These are phyloP conservation scores for Bryconaethiops microstoma DNA, from an alignment of 2,797 vertebrate genomes.

Conservation along the genomic window DNA sequence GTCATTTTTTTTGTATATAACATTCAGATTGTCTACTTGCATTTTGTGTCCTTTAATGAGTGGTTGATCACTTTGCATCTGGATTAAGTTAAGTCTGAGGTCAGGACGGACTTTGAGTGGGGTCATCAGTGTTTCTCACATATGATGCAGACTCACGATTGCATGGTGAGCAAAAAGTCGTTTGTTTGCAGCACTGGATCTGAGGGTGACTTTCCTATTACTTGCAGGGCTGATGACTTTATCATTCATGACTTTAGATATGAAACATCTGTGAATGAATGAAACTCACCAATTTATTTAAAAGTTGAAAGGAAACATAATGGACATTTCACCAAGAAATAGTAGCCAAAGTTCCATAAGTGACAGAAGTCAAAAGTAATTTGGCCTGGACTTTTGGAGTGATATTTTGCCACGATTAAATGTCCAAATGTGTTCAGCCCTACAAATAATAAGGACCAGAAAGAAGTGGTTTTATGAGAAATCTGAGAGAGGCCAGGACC, in stretches of 20 bases:
- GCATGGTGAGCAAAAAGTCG: neutral
- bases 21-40: neutral
- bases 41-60: neutral
- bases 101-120: neutral
- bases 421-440: neutral
- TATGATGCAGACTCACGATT: neutral
- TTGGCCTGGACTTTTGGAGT: neutral
- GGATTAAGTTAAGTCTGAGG: neutral
- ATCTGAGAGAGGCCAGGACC: neutral
- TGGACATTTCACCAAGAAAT: neutral
- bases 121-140: neutral
- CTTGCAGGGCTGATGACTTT: neutral
- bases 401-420: neutral
- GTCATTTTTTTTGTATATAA: neutral
- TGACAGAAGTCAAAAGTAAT: neutral
- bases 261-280: neutral
- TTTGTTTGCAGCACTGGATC: neutral
- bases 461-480: slow-evolving; percentile 18
- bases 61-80: neutral
- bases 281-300: neutral
- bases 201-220: neutral
- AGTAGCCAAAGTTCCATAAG: neutral
- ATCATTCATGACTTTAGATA: neutral
- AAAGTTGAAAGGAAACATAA: neutral
- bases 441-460: neutral